Evolutionary conservation across 2,797 vertebrate genomes (phyloP).

Genomic region (Petrocephalus schoutedeni): DNA sequence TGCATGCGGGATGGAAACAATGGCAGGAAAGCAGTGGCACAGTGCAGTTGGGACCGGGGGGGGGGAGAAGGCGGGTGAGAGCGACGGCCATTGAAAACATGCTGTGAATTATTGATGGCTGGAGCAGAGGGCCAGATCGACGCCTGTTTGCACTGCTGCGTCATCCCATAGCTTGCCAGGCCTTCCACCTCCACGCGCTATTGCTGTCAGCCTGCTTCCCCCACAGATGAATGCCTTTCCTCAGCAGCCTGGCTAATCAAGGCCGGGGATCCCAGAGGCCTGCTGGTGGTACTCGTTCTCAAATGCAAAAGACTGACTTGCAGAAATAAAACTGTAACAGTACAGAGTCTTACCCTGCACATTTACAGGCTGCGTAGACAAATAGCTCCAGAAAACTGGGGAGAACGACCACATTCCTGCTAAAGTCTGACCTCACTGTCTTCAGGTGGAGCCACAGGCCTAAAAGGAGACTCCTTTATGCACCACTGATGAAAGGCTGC

Average conservation of each 20-base stretch:
- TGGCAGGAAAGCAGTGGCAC: conserved; percentile 55
- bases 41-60: conserved; percentile 41
- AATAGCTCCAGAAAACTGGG: conserved; percentile 22
- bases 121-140: conserved; percentile 50
- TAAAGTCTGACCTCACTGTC: background rate
- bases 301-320: background rate
- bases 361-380: background rate
- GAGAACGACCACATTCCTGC: background rate
- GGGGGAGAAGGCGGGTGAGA: conserved; percentile 36
- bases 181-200: conserved; percentile 76
- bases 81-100: conserved; percentile 60
- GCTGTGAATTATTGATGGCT: conserved; percentile 84
- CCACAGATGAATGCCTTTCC: conserved; percentile 39
- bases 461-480: background rate
- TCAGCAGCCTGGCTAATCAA: conserved; percentile 54
- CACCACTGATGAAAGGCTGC: background rate
- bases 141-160: conserved; percentile 54
- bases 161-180: conserved; percentile 55
- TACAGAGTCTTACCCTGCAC: background rate
- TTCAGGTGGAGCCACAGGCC: background rate
- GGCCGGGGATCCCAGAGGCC: conserved; percentile 19
- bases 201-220: conserved; percentile 29
- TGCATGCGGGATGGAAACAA: conserved; percentile 53
- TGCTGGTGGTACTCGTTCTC: background rate
- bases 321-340: background rate